phyloP scores from a whole-genome alignment of 1,140 invertebrate genomes.

The Drosophila novamexicana region DNA sequence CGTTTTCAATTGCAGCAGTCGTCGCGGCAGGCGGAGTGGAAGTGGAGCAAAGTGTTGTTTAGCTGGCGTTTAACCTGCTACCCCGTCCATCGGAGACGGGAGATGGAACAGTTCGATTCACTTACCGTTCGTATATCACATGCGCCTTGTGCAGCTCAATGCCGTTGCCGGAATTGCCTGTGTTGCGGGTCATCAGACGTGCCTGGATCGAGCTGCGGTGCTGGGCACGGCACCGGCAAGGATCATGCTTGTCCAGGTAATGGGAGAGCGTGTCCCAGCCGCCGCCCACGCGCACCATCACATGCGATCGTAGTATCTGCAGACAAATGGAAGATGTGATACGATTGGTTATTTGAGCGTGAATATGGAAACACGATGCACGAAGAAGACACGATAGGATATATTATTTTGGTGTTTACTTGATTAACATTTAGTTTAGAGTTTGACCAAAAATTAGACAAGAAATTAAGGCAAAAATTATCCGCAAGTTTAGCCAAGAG shows the following conservation, averaged over 20 bases:
- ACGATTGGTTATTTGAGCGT: no score
- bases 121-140: slow-evolving; percentile 92
- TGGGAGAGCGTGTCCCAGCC: slow-evolving; percentile 98
- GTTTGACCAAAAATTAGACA: no score
- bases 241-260: slow-evolving; percentile 98
- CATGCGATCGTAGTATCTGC: slow-evolving; percentile 96
- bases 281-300: slow-evolving; percentile 98
- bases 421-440: no score
- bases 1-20: background rate
- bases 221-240: slow-evolving; percentile 93
- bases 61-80: background rate
- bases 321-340: background rate
- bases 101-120: slow-evolving; percentile 4
- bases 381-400: no score
- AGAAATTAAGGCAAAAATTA: no score
- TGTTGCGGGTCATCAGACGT: slow-evolving; percentile 85
- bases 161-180: slow-evolving; percentile 86
- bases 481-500: no score
- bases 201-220: slow-evolving; percentile 88
- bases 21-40: no score
- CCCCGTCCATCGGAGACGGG: background rate
- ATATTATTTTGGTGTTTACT: no score
- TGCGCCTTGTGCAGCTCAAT: slow-evolving; percentile 91
- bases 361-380: no score
- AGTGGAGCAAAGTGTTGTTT: background rate